phyloP scores from a whole-genome alignment of 1,140 invertebrate genomes.

The Drepana arcuata region DNA sequence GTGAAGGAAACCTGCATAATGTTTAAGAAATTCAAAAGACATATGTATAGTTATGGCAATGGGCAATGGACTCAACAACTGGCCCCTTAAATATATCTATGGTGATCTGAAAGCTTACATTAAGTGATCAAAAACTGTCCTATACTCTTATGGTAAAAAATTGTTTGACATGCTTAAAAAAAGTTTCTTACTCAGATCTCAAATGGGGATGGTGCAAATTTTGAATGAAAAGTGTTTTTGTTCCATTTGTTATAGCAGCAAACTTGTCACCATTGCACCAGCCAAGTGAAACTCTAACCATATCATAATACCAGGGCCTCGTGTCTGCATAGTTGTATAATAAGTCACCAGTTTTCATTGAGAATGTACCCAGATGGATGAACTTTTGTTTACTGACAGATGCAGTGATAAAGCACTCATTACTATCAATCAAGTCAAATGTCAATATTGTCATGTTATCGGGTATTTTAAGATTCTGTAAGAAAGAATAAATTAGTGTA shows the following conservation, averaged over 20 bases:
- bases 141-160: conserved; percentile 33
- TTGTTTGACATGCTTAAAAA: conserved; percentile 19
- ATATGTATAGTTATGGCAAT: no score
- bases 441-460: conserved; percentile 28
- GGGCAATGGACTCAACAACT: no score
- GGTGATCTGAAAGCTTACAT: no score
- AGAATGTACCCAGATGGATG: conserved; percentile 24
- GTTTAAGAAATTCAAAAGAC: no score
- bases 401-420: conserved; percentile 49
- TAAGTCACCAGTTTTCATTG: conserved; percentile 39
- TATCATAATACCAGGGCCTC: conserved; percentile 22
- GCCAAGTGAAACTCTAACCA: conserved; percentile 43
- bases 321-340: conserved; percentile 24
- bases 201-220: conserved; percentile 41
- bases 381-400: conserved; percentile 7
- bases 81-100: background rate
- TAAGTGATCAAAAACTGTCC: no score
- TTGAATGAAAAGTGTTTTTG: conserved; percentile 36
- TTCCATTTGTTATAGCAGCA: conserved; percentile 54
- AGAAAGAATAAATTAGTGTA: conserved; percentile 9
- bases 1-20: no score
- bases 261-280: conserved; percentile 42
- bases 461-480: conserved; percentile 49
- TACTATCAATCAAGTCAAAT: conserved; percentile 51
- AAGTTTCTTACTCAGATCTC: conserved; percentile 27